Evolutionary conservation across 2,797 vertebrate genomes (phyloP).

Genomic region (Schizopygopsis malacanthus): DNA sequence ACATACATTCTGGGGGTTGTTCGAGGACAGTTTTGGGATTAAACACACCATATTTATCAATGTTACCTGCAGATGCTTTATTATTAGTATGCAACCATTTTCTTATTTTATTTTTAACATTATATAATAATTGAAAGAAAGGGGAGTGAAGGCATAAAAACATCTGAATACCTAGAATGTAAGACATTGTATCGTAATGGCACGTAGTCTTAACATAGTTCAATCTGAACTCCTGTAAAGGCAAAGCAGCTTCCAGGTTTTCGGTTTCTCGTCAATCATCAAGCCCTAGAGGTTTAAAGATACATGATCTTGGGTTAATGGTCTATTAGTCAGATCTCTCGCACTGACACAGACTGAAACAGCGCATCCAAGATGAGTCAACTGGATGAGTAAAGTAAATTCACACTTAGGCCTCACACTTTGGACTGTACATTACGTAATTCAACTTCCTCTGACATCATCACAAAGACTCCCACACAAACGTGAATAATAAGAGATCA

Average conservation of each 20-base stretch:
- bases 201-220: background rate
- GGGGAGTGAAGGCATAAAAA: too few species aligned
- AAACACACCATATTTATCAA: background rate
- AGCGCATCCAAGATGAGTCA: constrained; percentile 35
- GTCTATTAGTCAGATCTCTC: background rate
- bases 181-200: too few species aligned
- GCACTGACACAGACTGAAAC: constrained; percentile 27
- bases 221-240: background rate
- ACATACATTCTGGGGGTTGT: background rate
- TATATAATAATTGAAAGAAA: background rate
- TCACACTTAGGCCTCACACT: background rate
- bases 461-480: background rate
- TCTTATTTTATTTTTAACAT: background rate
- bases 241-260: background rate
- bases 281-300: background rate
- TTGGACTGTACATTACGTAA: background rate
- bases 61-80: background rate
- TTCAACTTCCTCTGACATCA: constrained; percentile 15
- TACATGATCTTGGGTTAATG: background rate
- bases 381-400: background rate
- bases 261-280: background rate
- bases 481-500: background rate
- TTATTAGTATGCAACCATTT: background rate
- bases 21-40: background rate
- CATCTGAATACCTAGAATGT: background rate